Evolutionary conservation across 2,113 vertebrate genomes (phyloP).

Genomic region (Campylomormyrus tamandua): DNA sequence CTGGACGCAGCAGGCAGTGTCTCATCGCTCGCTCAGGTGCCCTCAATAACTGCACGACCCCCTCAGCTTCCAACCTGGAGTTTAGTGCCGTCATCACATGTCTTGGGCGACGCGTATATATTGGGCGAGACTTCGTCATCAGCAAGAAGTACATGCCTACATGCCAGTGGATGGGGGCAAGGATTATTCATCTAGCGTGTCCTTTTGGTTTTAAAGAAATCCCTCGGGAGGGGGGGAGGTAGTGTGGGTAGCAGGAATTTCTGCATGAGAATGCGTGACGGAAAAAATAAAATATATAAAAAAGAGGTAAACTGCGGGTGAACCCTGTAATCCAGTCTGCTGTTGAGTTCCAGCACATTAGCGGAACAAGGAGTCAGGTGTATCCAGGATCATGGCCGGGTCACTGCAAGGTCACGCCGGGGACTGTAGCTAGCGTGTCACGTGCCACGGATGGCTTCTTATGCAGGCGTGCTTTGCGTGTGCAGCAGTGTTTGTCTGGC

Average conservation of each 20-base stretch:
- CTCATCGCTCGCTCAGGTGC: slow-evolving; percentile 8
- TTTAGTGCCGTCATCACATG: slow-evolving; percentile 37
- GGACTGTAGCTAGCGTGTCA: background rate
- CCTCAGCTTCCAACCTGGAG: slow-evolving; percentile 14
- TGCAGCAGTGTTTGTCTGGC: slow-evolving; percentile 6
- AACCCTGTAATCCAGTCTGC: slow-evolving; percentile 12
- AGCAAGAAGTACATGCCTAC: background rate
- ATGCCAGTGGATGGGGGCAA: background rate
- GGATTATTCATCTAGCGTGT: slow-evolving; percentile 26
- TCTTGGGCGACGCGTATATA: slow-evolving; percentile 29
- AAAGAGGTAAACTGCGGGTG: background rate
- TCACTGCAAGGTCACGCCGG: background rate
- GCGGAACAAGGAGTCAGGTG: slow-evolving; percentile 9
- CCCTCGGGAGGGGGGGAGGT: background rate
- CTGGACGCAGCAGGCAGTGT: slow-evolving; percentile 29
- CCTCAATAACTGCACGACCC: slow-evolving; percentile 19
- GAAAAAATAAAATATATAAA: background rate
- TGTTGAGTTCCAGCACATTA: slow-evolving; percentile 6
- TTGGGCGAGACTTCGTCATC: slow-evolving; percentile 28
- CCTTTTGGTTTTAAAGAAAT: slow-evolving; percentile 28
- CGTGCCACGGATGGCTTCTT: background rate
- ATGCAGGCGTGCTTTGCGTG: slow-evolving; percentile 6
- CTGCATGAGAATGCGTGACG: slow-evolving; percentile 14
- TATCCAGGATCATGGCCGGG: background rate
- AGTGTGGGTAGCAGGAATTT: background rate